These are phyloP conservation scores for Scyliorhinus canicula DNA, from an alignment of 2,797 vertebrate species.

Conservation along the genomic window DNA sequence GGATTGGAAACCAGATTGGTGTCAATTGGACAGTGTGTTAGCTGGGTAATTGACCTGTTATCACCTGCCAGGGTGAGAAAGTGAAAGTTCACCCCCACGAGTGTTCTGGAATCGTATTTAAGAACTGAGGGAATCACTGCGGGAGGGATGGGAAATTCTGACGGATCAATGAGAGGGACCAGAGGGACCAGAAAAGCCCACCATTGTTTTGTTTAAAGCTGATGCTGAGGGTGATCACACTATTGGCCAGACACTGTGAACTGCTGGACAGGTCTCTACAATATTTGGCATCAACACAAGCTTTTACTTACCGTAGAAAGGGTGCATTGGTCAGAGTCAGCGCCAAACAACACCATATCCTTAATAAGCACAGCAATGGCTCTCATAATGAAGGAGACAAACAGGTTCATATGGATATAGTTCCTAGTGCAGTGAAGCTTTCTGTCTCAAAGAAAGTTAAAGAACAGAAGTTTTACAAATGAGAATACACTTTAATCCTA, in stretches of 20 bases:
- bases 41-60: neutral
- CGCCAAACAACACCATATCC: neutral
- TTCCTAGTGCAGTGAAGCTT: slow-evolving; percentile 34
- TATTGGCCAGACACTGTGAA: neutral
- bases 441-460: slow-evolving; percentile 9
- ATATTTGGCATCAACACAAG: neutral
- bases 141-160: no score
- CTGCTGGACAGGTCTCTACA: neutral
- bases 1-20: no score
- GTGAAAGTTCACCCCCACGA: neutral
- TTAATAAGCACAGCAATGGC: slow-evolving; percentile 26
- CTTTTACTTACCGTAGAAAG: neutral
- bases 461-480: neutral
- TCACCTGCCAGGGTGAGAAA: neutral
- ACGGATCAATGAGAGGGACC: no score
- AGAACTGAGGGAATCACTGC: neutral
- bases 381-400: slow-evolving; percentile 26
- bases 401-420: slow-evolving; percentile 32
- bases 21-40: neutral
- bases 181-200: no score
- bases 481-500: neutral
- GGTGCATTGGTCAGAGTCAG: neutral
- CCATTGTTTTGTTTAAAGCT: neutral
- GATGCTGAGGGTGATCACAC: neutral
- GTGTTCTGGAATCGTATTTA: neutral